Base-by-base conservation (phyloP, 2,113 vertebrate genomes). In the Sialia sialis region DNA sequence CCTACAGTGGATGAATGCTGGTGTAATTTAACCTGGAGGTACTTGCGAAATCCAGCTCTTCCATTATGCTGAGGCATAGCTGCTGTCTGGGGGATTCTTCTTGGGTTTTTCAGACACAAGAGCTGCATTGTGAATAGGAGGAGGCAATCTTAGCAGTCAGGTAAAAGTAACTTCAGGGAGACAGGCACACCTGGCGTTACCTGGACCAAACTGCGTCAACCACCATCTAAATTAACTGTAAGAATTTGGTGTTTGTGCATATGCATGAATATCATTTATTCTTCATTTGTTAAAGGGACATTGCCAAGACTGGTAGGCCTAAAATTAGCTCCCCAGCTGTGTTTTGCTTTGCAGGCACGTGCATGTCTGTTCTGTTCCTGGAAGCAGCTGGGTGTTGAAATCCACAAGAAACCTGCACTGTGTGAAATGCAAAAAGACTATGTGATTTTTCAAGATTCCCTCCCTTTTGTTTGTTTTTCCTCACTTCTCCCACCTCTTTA, bases 291-390 rank as follows among this genome's bases (percentile, higher is more conserved):
- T 91, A 94, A 92, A 95, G 79, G 88, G 97, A 90, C n/a, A 76
- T 68, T 94, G 94, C 95, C 95, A 97, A 95, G 93, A 90, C 68
- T 94, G 89, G 68, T 93, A 94, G 88, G 49, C 60, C 94, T 97
- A 96, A 97, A 97, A 96, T 96, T 96, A 97, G 88, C 94, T 96
- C 78, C 92, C 95, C 97, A 97, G 97, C 97, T 97, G 96, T 97
- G 94, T 97, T 97, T 95, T 97, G 88, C 92, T 97, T 96, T 96
- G 93, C 96, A 97, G 90, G 96, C 96, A 97, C 81, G 93, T 97
- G 96, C 96, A 95, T 90, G 97, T 91, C 94, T 96, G 68, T 90
- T 94, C 80, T 3, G 17, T 81, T 95, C 94, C 89, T 97, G 96
- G 93, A 96, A 96, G 94, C 89, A 96, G 94, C 95, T 94, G 92